Base-by-base conservation (phyloP, 2,888 invertebrate species). In the Drosophila hamatofila region DNA sequence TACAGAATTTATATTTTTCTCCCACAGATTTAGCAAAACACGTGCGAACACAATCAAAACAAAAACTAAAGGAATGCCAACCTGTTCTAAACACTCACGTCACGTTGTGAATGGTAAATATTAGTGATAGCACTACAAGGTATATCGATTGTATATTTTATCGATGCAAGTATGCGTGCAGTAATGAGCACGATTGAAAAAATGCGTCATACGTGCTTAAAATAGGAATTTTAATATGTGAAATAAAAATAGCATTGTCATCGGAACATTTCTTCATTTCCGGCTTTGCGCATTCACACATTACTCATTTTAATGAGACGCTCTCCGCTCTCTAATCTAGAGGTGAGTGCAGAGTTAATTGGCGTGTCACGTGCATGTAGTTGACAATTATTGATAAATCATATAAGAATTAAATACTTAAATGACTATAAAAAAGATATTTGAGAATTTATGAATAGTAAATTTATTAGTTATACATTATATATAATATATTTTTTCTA, bases 11-110 rank as follows among this genome's bases (percentile, higher is more conserved):
- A 6, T 8, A 9, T 46, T 59, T 76, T 65, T 78, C 65, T 73
- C 27, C 25, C 21, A 16, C 41, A 48, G 65, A 63, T 54, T 65
- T 67, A 12, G 42, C 7, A 33, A 64, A 86, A 79, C 89, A 86
- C 89, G 85, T 86, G 85, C 71, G 60, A 42, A 21, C 61, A 61
- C 78, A 80, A 78, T 68, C 89, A 89, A 88, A 89, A 89, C 85
- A 89, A 84, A 66, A 87, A 78, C 64, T 74, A 7, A 72, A 74
- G 72, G 79, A n/a, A 55, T 78, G 75, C 49, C 63, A 78, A 73
- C 65, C 44, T 7, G 7, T 18, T 16, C 12, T 0, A 49, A 54
- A 33, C 1, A 2, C 0, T 9, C 21, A 9, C 4, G 52, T 27
- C 27, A 48, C 37, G 41, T 8, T 30, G 76, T 58, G 66, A 71